These are phyloP conservation scores for Campoplex capitator DNA, from an alignment of 2,888 invertebrate genomes.

Conservation along the genomic window DNA sequence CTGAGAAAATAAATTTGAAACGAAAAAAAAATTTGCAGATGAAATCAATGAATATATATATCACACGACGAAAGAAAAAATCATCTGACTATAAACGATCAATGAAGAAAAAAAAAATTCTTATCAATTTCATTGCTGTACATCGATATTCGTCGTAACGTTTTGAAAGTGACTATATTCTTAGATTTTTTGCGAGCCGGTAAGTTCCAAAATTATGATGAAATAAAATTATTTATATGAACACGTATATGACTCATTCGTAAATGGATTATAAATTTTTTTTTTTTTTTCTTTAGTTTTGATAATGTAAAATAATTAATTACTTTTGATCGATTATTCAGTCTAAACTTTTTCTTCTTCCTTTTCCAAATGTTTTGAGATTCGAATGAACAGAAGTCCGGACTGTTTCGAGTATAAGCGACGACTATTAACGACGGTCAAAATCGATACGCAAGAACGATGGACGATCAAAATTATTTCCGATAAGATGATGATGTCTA, in stretches of 20 bases:
- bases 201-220: not conserved
- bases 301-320: not conserved
- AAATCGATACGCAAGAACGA: not conserved
- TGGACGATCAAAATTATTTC: slow-evolving; percentile 8
- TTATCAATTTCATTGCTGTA: not conserved
- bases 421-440: not conserved
- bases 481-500: slow-evolving; percentile 1
- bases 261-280: not conserved
- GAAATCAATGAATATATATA: not conserved
- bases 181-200: too few relatives aligned
- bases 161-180: too few relatives aligned
- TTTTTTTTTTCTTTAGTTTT: not conserved
- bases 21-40: not conserved
- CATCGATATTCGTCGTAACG: not conserved
- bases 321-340: slow-evolving; percentile 6
- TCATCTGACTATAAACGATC: not conserved
- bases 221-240: not conserved
- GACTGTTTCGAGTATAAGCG: not conserved
- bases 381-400: not conserved
- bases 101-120: not conserved
- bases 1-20: not conserved
- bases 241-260: not conserved
- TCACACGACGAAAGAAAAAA: not conserved
- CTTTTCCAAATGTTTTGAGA: not conserved
- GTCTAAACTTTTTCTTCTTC: not conserved